Evolutionary conservation across 2,797 vertebrate species (phyloP).

Genomic region (Columba guinea): DNA sequence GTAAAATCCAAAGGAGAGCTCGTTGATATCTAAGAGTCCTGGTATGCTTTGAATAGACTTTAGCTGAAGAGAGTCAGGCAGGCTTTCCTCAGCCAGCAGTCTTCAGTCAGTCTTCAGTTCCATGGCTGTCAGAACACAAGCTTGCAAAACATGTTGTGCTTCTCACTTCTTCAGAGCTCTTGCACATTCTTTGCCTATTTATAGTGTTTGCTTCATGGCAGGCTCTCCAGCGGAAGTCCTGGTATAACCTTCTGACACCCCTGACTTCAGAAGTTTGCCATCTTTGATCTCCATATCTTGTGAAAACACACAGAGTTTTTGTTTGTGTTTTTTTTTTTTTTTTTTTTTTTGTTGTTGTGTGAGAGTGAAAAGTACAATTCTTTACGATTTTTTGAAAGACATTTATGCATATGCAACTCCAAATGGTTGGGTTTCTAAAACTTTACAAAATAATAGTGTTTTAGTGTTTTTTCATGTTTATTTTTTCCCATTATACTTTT

Average conservation of each 20-base stretch:
- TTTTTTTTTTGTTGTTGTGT: background rate
- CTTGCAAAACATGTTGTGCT: slow-evolving; percentile 9
- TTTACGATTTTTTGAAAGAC: background rate
- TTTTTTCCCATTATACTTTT: background rate
- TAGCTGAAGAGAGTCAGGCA: background rate
- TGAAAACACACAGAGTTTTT: background rate
- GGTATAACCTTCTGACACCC: background rate
- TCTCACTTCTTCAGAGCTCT: background rate
- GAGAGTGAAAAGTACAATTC: background rate
- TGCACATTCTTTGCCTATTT: slow-evolving; percentile 53
- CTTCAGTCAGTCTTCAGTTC: background rate
- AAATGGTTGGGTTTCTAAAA: background rate
- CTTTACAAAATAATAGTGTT: background rate
- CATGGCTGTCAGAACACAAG: background rate
- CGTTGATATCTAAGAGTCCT: background rate
- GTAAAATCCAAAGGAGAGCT: background rate
- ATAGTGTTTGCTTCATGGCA: slow-evolving; percentile 25
- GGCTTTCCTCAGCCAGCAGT: background rate
- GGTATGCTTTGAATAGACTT: background rate
- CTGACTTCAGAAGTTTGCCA: background rate
- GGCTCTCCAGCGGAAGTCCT: slow-evolving; percentile 9
- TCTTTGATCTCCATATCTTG: background rate
- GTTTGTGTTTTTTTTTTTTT: too few species aligned
- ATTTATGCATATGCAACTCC: background rate
- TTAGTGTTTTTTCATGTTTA: background rate